Evolutionary conservation across 2,797 vertebrate genomes (phyloP).

Genomic region (Peromyscus nudipes): DNA sequence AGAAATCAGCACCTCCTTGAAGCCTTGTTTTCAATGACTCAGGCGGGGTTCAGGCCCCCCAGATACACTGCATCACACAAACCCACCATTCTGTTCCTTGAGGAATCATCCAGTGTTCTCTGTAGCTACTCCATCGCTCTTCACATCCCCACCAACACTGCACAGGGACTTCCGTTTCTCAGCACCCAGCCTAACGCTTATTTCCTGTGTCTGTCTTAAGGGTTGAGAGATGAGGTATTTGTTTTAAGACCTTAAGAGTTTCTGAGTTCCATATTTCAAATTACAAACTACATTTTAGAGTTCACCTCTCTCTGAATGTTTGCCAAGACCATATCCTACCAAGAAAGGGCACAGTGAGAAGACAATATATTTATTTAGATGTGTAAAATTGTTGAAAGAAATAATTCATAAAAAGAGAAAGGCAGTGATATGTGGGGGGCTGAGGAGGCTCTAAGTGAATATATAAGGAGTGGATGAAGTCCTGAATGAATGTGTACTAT

Average conservation of each 20-base stretch:
- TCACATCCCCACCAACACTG: neutral
- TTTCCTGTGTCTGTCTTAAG: neutral
- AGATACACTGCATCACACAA: neutral
- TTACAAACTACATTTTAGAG: neutral
- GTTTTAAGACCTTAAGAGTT: slow-evolving; percentile 32
- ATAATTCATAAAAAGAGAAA: neutral
- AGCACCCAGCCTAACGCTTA: neutral
- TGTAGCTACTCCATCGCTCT: neutral
- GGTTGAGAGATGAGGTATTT: neutral
- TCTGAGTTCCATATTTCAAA: slow-evolving; percentile 11
- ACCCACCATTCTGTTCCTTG: slow-evolving; percentile 22
- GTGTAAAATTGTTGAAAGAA: neutral
- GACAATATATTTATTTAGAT: neutral
- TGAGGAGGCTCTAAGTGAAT: neutral
- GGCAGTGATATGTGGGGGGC: neutral
- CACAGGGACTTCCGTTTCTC: neutral
- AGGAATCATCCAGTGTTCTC: neutral
- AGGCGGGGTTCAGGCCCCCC: too few species aligned
- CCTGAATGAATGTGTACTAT: neutral
- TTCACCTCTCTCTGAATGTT: neutral
- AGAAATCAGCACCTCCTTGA: neutral
- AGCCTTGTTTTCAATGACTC: neutral
- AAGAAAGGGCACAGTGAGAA: neutral
- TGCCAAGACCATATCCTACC: neutral
- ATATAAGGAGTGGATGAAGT: too few species aligned